These are phyloP conservation scores for Hypocryptadius cinnamomeus DNA, from an alignment of 2,113 vertebrate genomes.

Conservation along the genomic window DNA sequence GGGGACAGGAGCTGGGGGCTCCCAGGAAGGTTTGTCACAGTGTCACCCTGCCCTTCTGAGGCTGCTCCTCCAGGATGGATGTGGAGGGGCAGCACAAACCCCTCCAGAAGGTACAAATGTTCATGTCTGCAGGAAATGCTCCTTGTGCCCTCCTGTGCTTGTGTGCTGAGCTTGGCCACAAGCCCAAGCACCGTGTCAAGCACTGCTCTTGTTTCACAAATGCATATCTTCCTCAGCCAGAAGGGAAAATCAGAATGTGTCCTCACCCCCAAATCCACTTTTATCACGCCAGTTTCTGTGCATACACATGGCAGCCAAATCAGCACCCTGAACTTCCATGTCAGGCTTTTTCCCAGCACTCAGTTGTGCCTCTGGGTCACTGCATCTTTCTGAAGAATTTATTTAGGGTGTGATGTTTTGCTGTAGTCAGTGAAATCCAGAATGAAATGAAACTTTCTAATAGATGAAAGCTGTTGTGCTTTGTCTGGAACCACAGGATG, in stretches of 20 bases:
- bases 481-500: not conserved
- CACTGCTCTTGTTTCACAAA: not conserved
- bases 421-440: not conserved
- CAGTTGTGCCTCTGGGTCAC: not conserved
- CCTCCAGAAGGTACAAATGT: not conserved
- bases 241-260: not conserved
- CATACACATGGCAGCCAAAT: not conserved
- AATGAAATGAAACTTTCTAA: not conserved
- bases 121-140: not conserved
- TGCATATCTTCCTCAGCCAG: not conserved
- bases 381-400: not conserved
- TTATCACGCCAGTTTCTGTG: not conserved
- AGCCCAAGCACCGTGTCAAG: not conserved
- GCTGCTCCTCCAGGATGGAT: not conserved
- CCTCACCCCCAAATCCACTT: not conserved
- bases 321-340: not conserved
- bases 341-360: not conserved
- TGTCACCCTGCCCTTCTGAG: not conserved
- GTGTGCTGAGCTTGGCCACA: not conserved
- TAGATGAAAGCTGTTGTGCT: not conserved
- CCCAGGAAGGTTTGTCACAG: not conserved
- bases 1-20: not conserved
- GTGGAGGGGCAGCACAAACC: not conserved
- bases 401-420: not conserved
- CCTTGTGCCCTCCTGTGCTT: not conserved